Evolutionary conservation across 1,140 invertebrate genomes (phyloP).

Genomic region (Riptortus pedestris): DNA sequence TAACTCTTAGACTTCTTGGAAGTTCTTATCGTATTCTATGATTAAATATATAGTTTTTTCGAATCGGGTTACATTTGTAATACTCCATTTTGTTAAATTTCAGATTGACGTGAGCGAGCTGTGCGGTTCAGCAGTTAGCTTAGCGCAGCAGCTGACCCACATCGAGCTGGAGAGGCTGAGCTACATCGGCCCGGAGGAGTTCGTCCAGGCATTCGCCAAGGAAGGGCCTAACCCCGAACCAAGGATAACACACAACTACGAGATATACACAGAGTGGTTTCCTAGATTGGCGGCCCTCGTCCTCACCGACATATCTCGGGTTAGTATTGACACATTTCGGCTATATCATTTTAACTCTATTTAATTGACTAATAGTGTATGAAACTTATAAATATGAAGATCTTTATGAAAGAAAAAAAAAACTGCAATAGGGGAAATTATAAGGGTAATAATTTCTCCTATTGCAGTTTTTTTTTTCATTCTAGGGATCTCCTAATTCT

Average conservation of each 20-base stretch:
- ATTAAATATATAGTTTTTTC: no score
- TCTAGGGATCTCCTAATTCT: no score
- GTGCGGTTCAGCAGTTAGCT: constrained; percentile 63
- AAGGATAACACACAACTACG: constrained; percentile 63
- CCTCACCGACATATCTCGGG: constrained; percentile 85
- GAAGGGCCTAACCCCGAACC: constrained; percentile 44
- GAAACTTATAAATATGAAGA: no score
- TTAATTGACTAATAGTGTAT: neutral
- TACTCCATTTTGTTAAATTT: no score
- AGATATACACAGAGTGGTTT: constrained; percentile 93
- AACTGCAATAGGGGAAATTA: no score
- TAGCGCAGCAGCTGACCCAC: constrained; percentile 86
- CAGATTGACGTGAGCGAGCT: constrained; percentile 63
- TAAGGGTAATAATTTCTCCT: no score
- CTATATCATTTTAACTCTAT: neutral
- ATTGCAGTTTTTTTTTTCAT: no score
- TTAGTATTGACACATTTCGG: constrained; percentile 39
- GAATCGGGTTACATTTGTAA: no score
- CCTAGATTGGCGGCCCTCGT: constrained; percentile 88
- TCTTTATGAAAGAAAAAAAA: no score
- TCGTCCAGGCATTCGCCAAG: constrained; percentile 86
- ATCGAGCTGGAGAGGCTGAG: constrained; percentile 84
- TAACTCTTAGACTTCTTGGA: no score
- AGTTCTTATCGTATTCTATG: no score
- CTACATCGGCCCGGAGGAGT: constrained; percentile 90